These are phyloP conservation scores for Polyploca ridens DNA, from an alignment of 2,888 invertebrate species.

Conservation along the genomic window DNA sequence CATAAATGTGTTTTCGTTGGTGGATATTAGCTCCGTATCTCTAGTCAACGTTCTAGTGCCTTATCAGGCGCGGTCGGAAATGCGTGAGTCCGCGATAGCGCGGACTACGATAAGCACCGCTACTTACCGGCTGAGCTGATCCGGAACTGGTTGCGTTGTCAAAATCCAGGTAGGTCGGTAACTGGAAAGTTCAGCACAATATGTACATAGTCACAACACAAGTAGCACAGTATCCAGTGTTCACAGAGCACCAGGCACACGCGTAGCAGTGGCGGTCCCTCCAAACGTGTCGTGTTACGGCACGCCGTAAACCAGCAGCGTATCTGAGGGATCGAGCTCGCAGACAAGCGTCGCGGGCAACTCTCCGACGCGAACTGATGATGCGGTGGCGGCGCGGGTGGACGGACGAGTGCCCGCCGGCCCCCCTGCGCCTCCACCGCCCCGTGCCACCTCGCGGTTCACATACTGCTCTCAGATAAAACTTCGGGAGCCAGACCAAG, in stretches of 20 bases:
- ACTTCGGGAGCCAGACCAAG: conserved; percentile 78
- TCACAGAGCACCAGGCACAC: conserved; percentile 80
- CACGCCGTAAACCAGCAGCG: conserved; percentile 84
- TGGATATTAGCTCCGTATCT: conserved; percentile 53
- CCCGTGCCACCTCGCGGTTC: conserved; percentile 54
- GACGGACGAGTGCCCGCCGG: conserved; percentile 73
- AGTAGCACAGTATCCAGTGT: conserved; percentile 77
- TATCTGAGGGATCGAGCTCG: conserved; percentile 82
- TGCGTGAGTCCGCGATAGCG: conserved; percentile 83
- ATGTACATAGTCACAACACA: conserved; percentile 79
- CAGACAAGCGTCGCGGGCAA: conserved; percentile 78
- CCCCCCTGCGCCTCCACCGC: conserved; percentile 51
- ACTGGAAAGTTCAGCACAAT: conserved; percentile 69
- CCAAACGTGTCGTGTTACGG: conserved; percentile 85
- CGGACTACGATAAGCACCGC: conserved; percentile 80
- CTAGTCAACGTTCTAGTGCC: conserved; percentile 59
- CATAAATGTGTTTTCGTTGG: conserved; percentile 24
- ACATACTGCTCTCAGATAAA: conserved; percentile 61
- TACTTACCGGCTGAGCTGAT: conserved; percentile 83
- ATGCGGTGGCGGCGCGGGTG: conserved; percentile 79
- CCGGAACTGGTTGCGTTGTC: conserved; percentile 80
- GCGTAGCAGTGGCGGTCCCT: conserved; percentile 79
- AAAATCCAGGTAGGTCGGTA: conserved; percentile 70
- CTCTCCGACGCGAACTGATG: conserved; percentile 82
- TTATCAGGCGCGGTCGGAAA: conserved; percentile 84